Conservation (phyloP, 2,888 invertebrate species). For the Heteromurus nitidus region DNA sequence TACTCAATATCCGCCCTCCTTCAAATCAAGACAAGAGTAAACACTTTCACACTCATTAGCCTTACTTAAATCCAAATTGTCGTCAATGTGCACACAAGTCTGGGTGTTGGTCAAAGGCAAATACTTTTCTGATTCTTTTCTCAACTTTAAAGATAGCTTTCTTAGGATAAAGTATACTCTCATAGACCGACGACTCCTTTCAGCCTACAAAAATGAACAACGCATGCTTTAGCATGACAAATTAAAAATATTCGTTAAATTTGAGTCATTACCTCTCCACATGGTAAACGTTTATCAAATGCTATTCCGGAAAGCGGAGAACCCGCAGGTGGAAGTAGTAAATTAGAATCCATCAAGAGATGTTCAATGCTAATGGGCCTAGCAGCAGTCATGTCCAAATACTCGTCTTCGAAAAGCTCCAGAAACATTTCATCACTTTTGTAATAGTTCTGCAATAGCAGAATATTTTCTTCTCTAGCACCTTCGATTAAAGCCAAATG, state of each 20-base stretch:
- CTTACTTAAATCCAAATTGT: conserved; percentile 96
- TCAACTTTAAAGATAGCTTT: conserved; percentile 85
- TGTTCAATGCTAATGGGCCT: conserved; percentile 92
- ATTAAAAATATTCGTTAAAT: no score
- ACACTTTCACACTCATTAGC: conserved; percentile 67
- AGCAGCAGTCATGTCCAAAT: conserved; percentile 90
- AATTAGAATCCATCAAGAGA: conserved; percentile 96
- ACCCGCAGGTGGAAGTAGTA: conserved; percentile 94
- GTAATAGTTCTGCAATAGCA: conserved; percentile 91
- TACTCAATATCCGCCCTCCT: no score
- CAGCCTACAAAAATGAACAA: conserved; percentile 79
- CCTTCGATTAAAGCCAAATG: conserved; percentile 83
- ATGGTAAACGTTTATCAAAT: conserved; percentile 94
- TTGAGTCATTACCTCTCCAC: conserved; percentile 87
- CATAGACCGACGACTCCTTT: conserved; percentile 90
- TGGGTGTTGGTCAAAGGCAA: conserved; percentile 92
- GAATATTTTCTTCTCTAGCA: conserved; percentile 87
- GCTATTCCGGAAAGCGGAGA: conserved; percentile 97
- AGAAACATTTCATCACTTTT: conserved; percentile 98
- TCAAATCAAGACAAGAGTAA: no score
- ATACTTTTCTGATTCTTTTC: conserved; percentile 88
- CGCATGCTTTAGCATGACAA: no score
- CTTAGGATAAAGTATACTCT: conserved; percentile 93
- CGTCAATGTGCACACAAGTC: conserved; percentile 93
- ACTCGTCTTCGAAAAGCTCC: conserved; percentile 99